phyloP scores from a whole-genome alignment of 2,797 vertebrate species.

The Neopelma chrysocephalum region DNA sequence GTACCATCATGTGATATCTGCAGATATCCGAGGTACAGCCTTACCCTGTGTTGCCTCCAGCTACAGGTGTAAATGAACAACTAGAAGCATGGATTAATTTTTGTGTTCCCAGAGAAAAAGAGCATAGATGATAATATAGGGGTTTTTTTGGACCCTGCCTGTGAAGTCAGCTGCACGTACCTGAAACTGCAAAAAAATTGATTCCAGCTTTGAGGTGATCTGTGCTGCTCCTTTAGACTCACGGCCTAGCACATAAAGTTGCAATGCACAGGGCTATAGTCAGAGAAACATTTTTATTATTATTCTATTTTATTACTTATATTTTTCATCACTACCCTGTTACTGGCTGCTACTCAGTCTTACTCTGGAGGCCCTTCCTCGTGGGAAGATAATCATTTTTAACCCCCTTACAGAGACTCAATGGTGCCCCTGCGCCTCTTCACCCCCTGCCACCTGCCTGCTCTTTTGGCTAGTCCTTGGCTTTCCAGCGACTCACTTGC shows the following conservation, averaged over 20 bases:
- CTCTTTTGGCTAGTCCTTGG: not conserved
- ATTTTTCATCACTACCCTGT: not conserved
- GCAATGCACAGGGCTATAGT: not conserved
- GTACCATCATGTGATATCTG: not conserved
- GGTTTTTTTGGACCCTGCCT: not conserved
- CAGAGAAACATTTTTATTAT: not conserved
- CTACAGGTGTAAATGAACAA: not conserved
- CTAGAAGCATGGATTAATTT: not conserved
- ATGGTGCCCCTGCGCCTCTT: rapidly evolving
- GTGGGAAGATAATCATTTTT: rapidly evolving
- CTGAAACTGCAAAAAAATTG: not conserved
- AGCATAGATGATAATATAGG: rapidly evolving
- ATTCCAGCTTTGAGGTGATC: not conserved
- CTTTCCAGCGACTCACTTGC: rapidly evolving
- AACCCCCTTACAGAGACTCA: rapidly evolving
- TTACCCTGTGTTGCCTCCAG: not conserved
- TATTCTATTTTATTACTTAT: not conserved
- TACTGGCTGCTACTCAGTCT: not conserved
- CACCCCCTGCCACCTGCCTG: rapidly evolving
- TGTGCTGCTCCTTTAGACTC: not conserved
- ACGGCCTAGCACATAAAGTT: rapidly evolving
- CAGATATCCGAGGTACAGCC: not conserved
- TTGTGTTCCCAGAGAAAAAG: not conserved
- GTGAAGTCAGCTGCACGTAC: not conserved
- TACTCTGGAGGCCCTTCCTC: not conserved